These are phyloP conservation scores for Corythoichthys intestinalis DNA, from an alignment of 2,113 vertebrate genomes.

Conservation along the genomic window DNA sequence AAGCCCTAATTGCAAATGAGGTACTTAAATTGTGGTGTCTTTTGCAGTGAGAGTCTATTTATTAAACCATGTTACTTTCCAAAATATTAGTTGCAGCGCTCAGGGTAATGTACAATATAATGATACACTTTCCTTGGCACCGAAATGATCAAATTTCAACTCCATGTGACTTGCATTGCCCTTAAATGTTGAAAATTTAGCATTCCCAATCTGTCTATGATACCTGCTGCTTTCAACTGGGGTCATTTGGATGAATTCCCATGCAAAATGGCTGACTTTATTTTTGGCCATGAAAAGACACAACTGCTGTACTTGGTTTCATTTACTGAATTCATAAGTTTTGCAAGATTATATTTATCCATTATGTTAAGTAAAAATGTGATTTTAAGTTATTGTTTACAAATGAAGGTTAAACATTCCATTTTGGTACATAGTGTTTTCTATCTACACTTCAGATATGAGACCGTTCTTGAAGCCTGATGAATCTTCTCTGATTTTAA, in stretches of 20 bases:
- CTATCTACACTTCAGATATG: neutral
- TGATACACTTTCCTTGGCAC: too few species aligned
- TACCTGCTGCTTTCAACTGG: too few species aligned
- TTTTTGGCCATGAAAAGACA: neutral
- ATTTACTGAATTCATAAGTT: neutral
- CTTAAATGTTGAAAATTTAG: too few species aligned
- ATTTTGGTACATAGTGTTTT: neutral
- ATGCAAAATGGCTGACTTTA: neutral
- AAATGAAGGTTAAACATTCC: neutral
- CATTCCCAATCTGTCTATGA: too few species aligned
- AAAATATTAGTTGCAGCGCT: too few species aligned
- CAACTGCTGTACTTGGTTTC: neutral
- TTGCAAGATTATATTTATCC: neutral
- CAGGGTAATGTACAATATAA: too few species aligned
- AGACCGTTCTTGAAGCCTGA: neutral
- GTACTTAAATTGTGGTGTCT: neutral
- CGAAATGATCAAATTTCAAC: too few species aligned
- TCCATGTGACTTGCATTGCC: too few species aligned
- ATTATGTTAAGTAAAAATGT: neutral
- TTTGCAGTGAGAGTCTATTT: neutral
- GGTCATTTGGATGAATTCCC: neutral
- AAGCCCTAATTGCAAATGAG: neutral
- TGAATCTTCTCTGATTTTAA: neutral
- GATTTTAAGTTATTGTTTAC: neutral
- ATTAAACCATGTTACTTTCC: too few species aligned